phyloP scores from a whole-genome alignment of 2,888 invertebrate species.

The Apotomis betuletana region DNA sequence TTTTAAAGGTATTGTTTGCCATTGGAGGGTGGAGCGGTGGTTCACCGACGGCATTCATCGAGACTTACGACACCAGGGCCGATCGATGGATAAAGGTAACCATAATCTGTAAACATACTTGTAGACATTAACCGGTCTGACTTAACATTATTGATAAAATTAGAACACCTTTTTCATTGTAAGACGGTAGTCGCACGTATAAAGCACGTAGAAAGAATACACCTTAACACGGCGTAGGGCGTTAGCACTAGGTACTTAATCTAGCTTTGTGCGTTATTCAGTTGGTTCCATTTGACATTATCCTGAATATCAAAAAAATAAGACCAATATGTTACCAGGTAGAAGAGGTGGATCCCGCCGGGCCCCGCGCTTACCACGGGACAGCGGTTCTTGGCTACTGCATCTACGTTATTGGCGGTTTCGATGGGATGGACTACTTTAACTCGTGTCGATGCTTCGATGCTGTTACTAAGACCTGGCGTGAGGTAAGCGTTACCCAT shows the following conservation, averaged over 20 bases:
- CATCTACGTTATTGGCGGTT: conserved; percentile 96
- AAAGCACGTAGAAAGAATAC: no score
- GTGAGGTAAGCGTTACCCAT: conserved; percentile 80
- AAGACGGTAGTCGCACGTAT: no score
- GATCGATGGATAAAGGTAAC: conserved; percentile 92
- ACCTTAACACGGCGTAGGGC: no score
- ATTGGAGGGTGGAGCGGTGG: conserved; percentile 85
- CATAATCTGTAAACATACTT: conserved; percentile 21
- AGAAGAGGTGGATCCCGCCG: conserved; percentile 90
- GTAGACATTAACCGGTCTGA: no score
- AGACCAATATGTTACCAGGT: conserved; percentile 71
- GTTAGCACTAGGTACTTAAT: no score
- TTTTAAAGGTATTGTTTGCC: conserved; percentile 87
- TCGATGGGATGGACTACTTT: conserved; percentile 95
- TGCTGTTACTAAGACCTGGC: conserved; percentile 92
- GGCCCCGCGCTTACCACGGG: conserved; percentile 96
- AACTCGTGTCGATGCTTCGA: conserved; percentile 95
- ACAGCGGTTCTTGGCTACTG: conserved; percentile 92
- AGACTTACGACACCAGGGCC: conserved; percentile 94
- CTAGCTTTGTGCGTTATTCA: background rate
- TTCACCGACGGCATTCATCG: conserved; percentile 90
- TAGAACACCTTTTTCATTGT: no score
- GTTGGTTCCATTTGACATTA: background rate
- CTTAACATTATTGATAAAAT: no score
- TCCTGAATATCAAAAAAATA: background rate